Percentiles rank a stretch among this genome's conserved stretches.
These are phyloP conservation scores for Sturnus vulgaris DNA, from an alignment of 2,113 vertebrate genomes.

Conservation along the genomic window DNA sequence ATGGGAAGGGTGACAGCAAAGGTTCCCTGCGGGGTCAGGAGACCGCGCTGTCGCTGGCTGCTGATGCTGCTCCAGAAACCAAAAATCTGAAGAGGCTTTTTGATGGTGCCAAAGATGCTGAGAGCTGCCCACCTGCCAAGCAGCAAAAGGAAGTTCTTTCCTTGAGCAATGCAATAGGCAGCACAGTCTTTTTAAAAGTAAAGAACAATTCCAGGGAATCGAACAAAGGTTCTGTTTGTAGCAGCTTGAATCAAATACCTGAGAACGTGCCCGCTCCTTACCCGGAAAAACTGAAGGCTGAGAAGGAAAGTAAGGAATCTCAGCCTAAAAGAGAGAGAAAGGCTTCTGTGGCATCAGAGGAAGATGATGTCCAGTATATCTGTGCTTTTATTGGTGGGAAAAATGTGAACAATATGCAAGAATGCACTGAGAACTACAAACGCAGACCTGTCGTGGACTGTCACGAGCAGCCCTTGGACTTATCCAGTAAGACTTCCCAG, in stretches of 20 bases:
- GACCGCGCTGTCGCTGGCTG: neutral
- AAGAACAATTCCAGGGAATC: constrained; percentile 67
- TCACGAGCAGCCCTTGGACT: constrained; percentile 81
- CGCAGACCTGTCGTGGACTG: neutral
- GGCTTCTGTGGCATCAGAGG: neutral
- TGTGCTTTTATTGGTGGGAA: constrained; percentile 30
- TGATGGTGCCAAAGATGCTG: constrained; percentile 76
- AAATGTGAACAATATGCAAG: neutral
- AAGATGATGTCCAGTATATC: neutral
- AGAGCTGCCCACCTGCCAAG: constrained; percentile 60
- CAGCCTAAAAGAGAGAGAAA: constrained; percentile 22
- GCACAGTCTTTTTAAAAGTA: constrained; percentile 22
- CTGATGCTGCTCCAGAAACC: constrained; percentile 57
- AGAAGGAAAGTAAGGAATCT: constrained; percentile 20
- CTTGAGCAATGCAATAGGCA: constrained; percentile 54
- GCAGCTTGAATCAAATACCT: neutral
- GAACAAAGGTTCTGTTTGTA: neutral
- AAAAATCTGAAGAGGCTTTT: constrained; percentile 69
- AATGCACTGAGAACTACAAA: neutral
- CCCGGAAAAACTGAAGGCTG: constrained; percentile 33
- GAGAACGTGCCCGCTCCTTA: neutral
- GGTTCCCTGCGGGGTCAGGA: constrained; percentile 53
- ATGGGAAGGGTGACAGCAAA: constrained; percentile 59
- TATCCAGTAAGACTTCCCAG: constrained; percentile 76
- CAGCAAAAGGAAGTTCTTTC: constrained; percentile 71